phyloP scores from a whole-genome alignment of 2,888 invertebrate genomes.

The Nomada fabriciana region DNA sequence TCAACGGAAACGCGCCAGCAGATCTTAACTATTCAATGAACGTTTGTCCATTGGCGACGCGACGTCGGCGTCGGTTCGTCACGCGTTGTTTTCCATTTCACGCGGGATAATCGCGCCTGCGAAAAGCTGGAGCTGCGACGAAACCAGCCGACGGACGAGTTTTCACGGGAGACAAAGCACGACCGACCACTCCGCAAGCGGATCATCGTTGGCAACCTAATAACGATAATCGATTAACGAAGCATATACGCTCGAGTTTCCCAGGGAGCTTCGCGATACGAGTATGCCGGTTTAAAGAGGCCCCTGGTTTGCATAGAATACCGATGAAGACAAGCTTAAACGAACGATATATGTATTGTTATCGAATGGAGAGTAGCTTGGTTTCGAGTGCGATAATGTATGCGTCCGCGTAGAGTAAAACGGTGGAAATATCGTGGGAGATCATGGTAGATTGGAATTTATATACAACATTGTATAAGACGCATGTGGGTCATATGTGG shows the following conservation, averaged over 20 bases:
- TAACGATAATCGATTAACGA: constrained; percentile 72
- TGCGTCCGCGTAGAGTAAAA: background rate
- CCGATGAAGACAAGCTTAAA: background rate
- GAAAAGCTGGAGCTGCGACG: background rate
- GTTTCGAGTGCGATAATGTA: background rate
- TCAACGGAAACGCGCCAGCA: constrained; percentile 63
- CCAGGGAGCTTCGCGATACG: constrained; percentile 26
- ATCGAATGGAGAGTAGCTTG: background rate
- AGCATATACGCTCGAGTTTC: constrained; percentile 43
- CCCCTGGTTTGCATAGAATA: background rate
- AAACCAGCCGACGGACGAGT: background rate
- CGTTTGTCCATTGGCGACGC: constrained; percentile 62
- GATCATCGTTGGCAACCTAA: constrained; percentile 56
- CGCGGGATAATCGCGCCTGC: constrained; percentile 40
- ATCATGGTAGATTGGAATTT: too few species aligned
- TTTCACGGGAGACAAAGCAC: constrained; percentile 46
- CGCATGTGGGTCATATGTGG: too few species aligned
- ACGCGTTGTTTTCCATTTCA: constrained; percentile 54
- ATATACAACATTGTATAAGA: too few species aligned
- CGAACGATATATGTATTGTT: background rate
- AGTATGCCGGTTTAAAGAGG: background rate
- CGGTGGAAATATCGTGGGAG: too few species aligned
- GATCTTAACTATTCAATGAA: constrained; percentile 74
- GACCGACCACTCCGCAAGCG: constrained; percentile 25
- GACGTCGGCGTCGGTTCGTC: constrained; percentile 44